phyloP scores from a whole-genome alignment of 37 sponge, comb jelly and placozoan species.

The Bolinopsis microptera region DNA sequence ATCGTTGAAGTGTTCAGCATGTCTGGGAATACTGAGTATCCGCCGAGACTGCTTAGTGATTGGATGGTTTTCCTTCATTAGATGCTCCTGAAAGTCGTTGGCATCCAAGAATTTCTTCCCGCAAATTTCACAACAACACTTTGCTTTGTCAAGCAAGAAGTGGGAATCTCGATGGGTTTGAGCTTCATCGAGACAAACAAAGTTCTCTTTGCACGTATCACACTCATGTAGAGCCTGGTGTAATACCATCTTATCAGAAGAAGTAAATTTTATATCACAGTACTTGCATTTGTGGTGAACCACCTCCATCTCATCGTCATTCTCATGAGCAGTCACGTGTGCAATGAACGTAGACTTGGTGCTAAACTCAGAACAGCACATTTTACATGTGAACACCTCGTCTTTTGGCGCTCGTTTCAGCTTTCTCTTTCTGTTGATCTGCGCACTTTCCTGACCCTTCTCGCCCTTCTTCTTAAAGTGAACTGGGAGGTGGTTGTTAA shows the following conservation, averaged over 20 bases:
- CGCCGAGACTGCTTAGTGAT: background rate
- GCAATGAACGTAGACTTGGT: conserved; percentile 35
- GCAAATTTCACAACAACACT: conserved; percentile 51
- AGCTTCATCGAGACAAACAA: conserved; percentile 11
- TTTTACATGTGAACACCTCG: conserved; percentile 41
- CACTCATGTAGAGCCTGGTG: conserved; percentile 36
- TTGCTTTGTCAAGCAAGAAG: conserved; percentile 12
- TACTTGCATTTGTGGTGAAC: background rate
- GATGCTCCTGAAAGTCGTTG: background rate
- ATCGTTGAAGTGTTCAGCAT: background rate
- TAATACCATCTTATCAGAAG: background rate
- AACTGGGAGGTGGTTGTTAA: background rate
- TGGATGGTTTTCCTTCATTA: background rate
- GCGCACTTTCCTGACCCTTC: background rate
- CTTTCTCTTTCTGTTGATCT: background rate
- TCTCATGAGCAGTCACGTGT: conserved; percentile 44
- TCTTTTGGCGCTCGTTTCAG: conserved; percentile 40
- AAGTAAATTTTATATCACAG: background rate
- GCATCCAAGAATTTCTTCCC: background rate
- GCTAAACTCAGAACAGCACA: background rate
- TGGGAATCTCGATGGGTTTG: background rate
- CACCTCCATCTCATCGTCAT: conserved; percentile 47
- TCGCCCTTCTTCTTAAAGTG: conserved; percentile 7
- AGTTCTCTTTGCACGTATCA: background rate
- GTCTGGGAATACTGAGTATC: background rate